Conservation (phyloP, 35 echinoderm and acorn worm genomes). For the Chiridota heheva region DNA sequence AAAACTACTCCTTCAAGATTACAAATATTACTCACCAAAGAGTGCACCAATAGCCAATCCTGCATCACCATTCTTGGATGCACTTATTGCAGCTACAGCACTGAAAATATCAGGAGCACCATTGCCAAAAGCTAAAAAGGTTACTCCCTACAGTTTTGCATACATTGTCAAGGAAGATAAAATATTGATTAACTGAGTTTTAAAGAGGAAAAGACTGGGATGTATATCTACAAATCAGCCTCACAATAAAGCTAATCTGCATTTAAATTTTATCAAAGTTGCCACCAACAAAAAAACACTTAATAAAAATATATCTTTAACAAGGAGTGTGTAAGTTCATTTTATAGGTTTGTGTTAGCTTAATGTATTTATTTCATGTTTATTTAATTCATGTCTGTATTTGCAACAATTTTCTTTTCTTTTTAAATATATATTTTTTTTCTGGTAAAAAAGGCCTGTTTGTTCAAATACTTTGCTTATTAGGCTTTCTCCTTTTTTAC, state of each 20-base stretch:
- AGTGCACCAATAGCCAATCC: constrained; percentile 89
- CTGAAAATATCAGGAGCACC: constrained; percentile 99
- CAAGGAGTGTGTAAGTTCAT: not conserved
- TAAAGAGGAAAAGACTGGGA: not conserved
- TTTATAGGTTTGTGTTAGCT: too few species aligned
- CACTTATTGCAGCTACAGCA: constrained; percentile 81
- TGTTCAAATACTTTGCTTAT: too few species aligned
- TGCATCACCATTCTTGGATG: constrained; percentile 85
- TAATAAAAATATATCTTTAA: not conserved
- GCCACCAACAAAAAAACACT: not conserved
- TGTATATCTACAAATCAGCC: not conserved
- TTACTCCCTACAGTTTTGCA: constrained; percentile 60
- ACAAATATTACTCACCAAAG: constrained; percentile 69
- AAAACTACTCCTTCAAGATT: not conserved
- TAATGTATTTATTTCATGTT: too few species aligned
- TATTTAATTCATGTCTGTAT: too few species aligned
- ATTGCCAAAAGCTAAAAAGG: constrained; percentile 96
- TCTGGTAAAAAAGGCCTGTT: too few species aligned
- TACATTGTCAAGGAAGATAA: constrained; percentile 36
- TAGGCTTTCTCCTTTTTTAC: too few species aligned
- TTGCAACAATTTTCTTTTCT: too few species aligned
- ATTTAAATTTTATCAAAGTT: not conserved
- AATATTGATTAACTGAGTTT: not conserved
- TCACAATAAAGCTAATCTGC: not conserved
- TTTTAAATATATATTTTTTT: too few species aligned